These are phyloP conservation scores for Morus bassanus DNA, from an alignment of 2,797 vertebrate species.

Conservation along the genomic window DNA sequence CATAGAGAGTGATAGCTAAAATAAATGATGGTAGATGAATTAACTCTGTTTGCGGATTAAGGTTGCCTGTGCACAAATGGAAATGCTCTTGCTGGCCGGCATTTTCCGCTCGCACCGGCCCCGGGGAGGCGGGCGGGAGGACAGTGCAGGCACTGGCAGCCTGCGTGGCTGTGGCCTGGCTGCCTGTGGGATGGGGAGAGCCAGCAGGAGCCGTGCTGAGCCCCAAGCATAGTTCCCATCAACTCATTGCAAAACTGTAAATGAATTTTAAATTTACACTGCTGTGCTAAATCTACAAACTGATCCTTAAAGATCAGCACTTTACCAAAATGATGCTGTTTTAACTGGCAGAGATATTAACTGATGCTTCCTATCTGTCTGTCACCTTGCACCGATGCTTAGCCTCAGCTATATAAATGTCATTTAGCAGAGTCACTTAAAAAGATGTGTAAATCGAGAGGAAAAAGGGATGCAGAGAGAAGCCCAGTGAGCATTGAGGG, in stretches of 20 bases:
- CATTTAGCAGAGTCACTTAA: background rate
- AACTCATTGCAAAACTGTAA: fast-evolving
- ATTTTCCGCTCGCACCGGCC: fast-evolving
- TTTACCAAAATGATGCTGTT: fast-evolving
- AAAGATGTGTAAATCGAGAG: background rate
- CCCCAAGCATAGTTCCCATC: background rate
- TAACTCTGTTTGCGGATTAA: background rate
- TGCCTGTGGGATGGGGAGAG: background rate
- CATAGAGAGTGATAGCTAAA: background rate
- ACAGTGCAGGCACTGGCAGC: background rate
- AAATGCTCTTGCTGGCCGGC: fast-evolving
- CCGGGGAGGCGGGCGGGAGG: background rate
- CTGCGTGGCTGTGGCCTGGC: fast-evolving
- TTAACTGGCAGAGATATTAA: background rate
- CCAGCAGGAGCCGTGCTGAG: background rate
- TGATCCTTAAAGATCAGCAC: background rate
- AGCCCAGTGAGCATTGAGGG: fast-evolving
- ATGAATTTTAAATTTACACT: background rate
- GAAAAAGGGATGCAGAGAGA: background rate
- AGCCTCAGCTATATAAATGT: fast-evolving
- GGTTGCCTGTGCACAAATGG: background rate
- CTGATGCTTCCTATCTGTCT: background rate
- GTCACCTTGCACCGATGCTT: background rate
- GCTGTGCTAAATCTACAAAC: background rate
- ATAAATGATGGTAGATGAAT: background rate